Conservation (phyloP, 2,888 invertebrate species). For the Digitonthophagus gazella region DNA sequence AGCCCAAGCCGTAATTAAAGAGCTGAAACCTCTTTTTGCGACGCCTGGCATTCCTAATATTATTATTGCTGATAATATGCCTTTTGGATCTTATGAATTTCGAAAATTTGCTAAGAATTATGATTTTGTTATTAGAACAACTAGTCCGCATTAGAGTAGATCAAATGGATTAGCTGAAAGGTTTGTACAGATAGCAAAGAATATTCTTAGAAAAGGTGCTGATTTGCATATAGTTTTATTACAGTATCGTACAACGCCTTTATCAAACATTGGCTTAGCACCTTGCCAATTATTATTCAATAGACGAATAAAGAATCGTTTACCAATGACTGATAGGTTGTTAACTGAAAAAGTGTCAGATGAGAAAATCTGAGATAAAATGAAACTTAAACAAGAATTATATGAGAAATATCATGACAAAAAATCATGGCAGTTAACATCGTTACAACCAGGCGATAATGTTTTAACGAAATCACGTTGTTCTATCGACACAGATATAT, state of each 20-base stretch:
- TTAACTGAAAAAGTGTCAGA: slow-evolving; percentile 6
- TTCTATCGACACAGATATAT: no score
- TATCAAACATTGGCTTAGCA: slow-evolving; percentile 8
- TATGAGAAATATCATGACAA: slow-evolving; percentile 17
- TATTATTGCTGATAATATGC: slow-evolving; percentile 34
- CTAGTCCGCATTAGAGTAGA: slow-evolving; percentile 19
- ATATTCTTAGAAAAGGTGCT: slow-evolving; percentile 10
- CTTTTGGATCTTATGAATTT: slow-evolving; percentile 18
- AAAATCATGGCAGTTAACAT: slow-evolving; percentile 5
- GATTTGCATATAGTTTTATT: slow-evolving; percentile 5
- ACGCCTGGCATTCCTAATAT: slow-evolving; percentile 31
- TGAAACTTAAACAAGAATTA: slow-evolving; percentile 4
- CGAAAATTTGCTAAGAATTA: slow-evolving; percentile 12
- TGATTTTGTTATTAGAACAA: slow-evolving; percentile 15
- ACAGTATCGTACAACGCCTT: slow-evolving; percentile 13
- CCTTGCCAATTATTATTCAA: slow-evolving; percentile 4
- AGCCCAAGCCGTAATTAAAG: slow-evolving; percentile 24
- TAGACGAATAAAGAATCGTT: slow-evolving; percentile 1
- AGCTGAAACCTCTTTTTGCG: slow-evolving; percentile 31
- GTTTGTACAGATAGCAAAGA: slow-evolving; percentile 12
- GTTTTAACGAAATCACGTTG: slow-evolving; percentile 1
- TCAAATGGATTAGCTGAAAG: slow-evolving; percentile 21
- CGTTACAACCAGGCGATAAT: neutral
- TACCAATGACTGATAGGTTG: slow-evolving; percentile 11
- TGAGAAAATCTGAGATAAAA: neutral